Base-by-base conservation (phyloP, 2,797 vertebrate species). In the Micromesistius poutassou region DNA sequence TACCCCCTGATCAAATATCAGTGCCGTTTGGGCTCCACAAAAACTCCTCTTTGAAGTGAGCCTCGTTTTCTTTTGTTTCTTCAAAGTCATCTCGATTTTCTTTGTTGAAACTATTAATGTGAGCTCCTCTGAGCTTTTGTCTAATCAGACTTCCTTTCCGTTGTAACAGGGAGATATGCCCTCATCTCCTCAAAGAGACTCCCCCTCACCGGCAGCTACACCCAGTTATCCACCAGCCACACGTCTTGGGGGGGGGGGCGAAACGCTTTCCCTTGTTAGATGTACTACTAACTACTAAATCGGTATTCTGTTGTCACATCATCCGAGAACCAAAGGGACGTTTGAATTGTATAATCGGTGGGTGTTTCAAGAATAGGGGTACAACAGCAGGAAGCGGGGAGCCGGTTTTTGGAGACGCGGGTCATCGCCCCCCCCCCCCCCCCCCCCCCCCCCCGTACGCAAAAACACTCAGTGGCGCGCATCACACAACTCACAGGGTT, bases 371-470 rank as follows among this genome's bases (percentile, higher is more conserved):
- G 46, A 62, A 38, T 28, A 7, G 13, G 33, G 14, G n/a, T 31
- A 85, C 78, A 77, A n/a, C 73, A 82, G 72, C 40, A 71, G 33
- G 77, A 72, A 68, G 76, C 79, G 13, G 77, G 10, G 28, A 55
- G 42, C 16, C 0, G 19, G 13, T 50, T 5, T n/a, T 55, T 16
- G 19, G 50, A 55, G 19, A 35, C 50, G 50, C 50, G 19, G 50
- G 50, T 55, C 50, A 55, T 14, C 12, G 42, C 42, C 2, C 42
- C n/a, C n/a, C n/a, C n/a, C n/a, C n/a, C n/a, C n/a, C n/a, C n/a
- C n/a, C n/a, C n/a, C n/a, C n/a, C n/a, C n/a, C n/a, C n/a, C n/a
- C 42, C 0, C 42, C 12, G 42, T 46, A 19, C 42, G 4, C 42
- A 7, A 42, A n/a, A 46, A 46, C 42, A 46, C 42, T 46, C 42